Percentiles rank a stretch among this genome's conserved stretches.
These are phyloP conservation scores for Lutra lutra DNA, from an alignment of 2,797 vertebrate genomes.

Conservation along the genomic window DNA sequence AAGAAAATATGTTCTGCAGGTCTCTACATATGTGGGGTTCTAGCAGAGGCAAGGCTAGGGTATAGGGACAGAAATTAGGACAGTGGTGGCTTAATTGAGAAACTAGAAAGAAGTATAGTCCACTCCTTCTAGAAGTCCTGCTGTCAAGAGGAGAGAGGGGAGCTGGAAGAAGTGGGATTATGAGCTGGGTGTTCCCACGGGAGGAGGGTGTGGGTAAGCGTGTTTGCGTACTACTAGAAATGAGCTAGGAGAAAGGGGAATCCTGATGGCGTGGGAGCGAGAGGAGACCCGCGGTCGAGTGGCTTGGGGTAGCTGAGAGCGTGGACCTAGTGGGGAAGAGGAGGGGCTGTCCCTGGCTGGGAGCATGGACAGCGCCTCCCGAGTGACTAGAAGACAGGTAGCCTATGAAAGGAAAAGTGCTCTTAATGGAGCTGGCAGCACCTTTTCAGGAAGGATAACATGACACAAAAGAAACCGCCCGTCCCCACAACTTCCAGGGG, in stretches of 20 bases:
- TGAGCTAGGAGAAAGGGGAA: not conserved
- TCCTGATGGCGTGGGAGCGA: accelerated
- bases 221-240: not conserved
- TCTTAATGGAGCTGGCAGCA: not conserved
- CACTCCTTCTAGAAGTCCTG: not conserved
- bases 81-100: not conserved
- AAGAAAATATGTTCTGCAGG: not conserved
- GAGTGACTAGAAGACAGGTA: accelerated
- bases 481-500: not conserved
- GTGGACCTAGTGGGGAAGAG: accelerated
- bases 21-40: not conserved
- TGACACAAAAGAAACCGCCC: not conserved
- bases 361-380: too few species aligned
- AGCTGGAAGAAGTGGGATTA: accelerated
- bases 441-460: not conserved
- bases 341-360: not conserved
- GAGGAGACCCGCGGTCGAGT: accelerated
- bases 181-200: not conserved
- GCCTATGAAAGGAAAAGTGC: too few species aligned
- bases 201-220: not conserved
- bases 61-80: not conserved
- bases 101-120: accelerated
- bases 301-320: accelerated
- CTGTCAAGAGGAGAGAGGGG: not conserved
- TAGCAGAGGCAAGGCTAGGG: not conserved